Evolutionary conservation across 2,888 invertebrate species (phyloP).

Genomic region (Nomada flava): DNA sequence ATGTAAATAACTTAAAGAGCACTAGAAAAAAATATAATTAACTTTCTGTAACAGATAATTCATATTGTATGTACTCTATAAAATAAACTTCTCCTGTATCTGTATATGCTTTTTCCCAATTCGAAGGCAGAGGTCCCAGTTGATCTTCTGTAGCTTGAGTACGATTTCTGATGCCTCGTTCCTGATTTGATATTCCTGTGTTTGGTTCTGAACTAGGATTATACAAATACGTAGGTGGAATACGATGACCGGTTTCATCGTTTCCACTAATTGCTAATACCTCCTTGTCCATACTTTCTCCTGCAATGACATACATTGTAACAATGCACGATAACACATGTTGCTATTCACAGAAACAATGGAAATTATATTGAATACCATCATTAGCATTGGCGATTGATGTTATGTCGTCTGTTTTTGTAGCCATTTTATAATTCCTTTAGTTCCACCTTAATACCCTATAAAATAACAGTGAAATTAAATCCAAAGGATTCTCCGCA

Average conservation of each 20-base stretch:
- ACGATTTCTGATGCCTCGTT: slow-evolving; percentile 78
- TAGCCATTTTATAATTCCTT: slow-evolving; percentile 76
- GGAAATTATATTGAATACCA: slow-evolving; percentile 68
- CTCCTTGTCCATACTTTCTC: slow-evolving; percentile 78
- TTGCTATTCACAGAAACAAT: not conserved
- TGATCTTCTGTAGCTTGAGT: slow-evolving; percentile 90
- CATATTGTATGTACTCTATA: slow-evolving; percentile 91
- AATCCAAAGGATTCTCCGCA: not conserved
- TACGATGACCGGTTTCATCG: slow-evolving; percentile 75
- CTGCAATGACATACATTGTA: slow-evolving; percentile 51
- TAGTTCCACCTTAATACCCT: slow-evolving; percentile 62
- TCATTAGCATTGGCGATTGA: slow-evolving; percentile 81
- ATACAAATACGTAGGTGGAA: slow-evolving; percentile 80
- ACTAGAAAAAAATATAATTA: not conserved
- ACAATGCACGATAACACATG: not conserved
- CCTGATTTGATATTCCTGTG: slow-evolving; percentile 71
- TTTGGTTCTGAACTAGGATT: slow-evolving; percentile 76
- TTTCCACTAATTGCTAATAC: slow-evolving; percentile 76
- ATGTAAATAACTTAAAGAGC: slow-evolving; percentile 2
- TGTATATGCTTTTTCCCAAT: slow-evolving; percentile 99
- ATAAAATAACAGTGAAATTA: slow-evolving; percentile 20
- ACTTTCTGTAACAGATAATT: not conserved
- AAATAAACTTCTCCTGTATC: slow-evolving; percentile 99
- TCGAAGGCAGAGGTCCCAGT: slow-evolving; percentile 95
- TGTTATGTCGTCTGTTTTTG: slow-evolving; percentile 79